phyloP scores from a whole-genome alignment of 2,113 vertebrate genomes.

The Nothobranchius kuhntae region DNA sequence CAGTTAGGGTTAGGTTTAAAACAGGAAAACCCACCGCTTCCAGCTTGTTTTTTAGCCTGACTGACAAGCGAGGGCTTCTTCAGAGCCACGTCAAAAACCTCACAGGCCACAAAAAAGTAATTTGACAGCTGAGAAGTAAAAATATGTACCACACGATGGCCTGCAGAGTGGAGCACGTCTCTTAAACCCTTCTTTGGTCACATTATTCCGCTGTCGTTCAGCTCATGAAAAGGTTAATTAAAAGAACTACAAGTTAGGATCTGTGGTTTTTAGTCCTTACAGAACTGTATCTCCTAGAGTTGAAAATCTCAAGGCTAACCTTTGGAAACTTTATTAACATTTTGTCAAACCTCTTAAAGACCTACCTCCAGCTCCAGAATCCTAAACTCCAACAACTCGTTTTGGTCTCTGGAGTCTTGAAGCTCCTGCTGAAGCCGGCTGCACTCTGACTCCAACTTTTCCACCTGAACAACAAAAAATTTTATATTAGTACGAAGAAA shows the following conservation, averaged over 20 bases:
- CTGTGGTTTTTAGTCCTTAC: background rate
- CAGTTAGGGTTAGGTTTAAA: too few species aligned
- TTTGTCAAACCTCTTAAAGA: background rate
- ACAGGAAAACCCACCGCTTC: too few species aligned
- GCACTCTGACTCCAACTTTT: conserved; percentile 88
- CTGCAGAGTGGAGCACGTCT: background rate
- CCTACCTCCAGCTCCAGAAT: conserved; percentile 94
- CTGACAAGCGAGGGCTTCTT: background rate
- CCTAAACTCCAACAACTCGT: conserved; percentile 96
- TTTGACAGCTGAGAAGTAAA: background rate
- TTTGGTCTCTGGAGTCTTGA: conserved; percentile 97
- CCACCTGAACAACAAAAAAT: conserved; percentile 80
- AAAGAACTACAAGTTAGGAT: background rate
- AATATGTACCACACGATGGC: background rate
- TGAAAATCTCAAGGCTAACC: background rate
- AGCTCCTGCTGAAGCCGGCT: conserved; percentile 89
- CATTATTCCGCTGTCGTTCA: background rate
- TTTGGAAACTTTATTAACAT: background rate
- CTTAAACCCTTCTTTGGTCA: background rate
- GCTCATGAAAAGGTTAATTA: background rate
- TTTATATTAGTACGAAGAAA: too few species aligned
- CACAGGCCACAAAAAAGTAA: conserved; percentile 15
- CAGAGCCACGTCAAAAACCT: conserved; percentile 16
- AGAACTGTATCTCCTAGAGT: background rate
- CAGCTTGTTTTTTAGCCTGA: too few species aligned